phyloP scores from a whole-genome alignment of 2,113 vertebrate genomes.

The Ceratotherium simum region DNA sequence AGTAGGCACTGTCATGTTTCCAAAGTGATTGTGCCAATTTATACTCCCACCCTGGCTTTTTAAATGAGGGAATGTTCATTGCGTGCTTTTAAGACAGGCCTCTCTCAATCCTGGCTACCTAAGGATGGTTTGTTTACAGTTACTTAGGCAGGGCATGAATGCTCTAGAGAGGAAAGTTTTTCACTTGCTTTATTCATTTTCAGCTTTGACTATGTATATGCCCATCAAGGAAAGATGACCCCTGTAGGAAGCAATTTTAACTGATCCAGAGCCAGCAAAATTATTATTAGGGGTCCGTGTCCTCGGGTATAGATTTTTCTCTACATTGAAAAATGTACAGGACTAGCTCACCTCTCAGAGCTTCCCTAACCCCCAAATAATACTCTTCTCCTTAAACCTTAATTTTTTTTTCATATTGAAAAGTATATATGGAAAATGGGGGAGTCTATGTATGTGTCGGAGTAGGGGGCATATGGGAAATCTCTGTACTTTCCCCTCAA shows the following conservation, averaged over 20 bases:
- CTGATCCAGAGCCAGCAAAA: background rate
- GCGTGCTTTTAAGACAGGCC: background rate
- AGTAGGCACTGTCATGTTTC: background rate
- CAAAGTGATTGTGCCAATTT: background rate
- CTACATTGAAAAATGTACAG: background rate
- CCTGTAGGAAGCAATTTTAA: background rate
- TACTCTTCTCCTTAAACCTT: background rate
- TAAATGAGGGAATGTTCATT: background rate
- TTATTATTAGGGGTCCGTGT: background rate
- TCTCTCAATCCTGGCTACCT: background rate
- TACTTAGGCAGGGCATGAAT: background rate
- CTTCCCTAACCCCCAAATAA: background rate
- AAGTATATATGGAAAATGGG: background rate
- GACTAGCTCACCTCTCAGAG: background rate
- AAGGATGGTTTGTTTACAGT: background rate
- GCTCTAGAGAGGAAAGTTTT: background rate
- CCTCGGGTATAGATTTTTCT: background rate
- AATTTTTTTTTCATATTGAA: background rate
- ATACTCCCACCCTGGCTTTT: background rate
- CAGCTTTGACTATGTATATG: background rate
- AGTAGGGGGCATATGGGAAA: background rate
- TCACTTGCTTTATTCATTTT: background rate
- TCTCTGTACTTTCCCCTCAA: background rate
- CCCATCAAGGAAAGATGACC: background rate
- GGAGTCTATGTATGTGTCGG: background rate